Evolutionary conservation across 2,888 invertebrate genomes (phyloP).

Genomic region (Leptothorax acervorum): DNA sequence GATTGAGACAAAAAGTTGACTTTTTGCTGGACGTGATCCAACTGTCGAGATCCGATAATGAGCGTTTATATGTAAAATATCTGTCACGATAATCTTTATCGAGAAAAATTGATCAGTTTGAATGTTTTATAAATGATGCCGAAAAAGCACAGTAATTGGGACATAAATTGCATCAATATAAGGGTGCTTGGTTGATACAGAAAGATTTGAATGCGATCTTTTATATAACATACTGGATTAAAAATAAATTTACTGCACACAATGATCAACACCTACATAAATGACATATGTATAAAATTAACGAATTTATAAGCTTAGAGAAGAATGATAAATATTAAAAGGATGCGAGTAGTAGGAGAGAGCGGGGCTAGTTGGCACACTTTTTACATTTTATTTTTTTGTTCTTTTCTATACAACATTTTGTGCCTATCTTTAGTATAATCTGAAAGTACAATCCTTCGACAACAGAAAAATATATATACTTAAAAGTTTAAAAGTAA

Average conservation of each 20-base stretch:
- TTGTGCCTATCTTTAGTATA: too few species aligned
- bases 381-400: too few species aligned
- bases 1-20: conserved; percentile 42
- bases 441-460: too few species aligned
- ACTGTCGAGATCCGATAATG: not conserved
- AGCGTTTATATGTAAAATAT: conserved; percentile 12
- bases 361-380: too few species aligned
- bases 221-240: not conserved
- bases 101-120: not conserved
- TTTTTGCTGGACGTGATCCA: conserved; percentile 46
- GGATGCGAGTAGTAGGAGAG: not conserved
- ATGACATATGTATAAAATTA: not conserved
- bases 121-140: not conserved
- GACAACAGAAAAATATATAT: too few species aligned
- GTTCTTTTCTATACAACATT: too few species aligned
- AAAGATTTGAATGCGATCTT: not conserved
- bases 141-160: not conserved
- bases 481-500: too few species aligned
- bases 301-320: not conserved
- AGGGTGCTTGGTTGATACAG: not conserved
- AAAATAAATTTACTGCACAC: not conserved
- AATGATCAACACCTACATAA: not conserved
- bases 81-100: not conserved
- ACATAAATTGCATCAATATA: not conserved
- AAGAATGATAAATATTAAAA: conserved; percentile 6